These are phyloP conservation scores for Aviceda subcristata DNA, from an alignment of 2,113 vertebrate species.

Conservation along the genomic window DNA sequence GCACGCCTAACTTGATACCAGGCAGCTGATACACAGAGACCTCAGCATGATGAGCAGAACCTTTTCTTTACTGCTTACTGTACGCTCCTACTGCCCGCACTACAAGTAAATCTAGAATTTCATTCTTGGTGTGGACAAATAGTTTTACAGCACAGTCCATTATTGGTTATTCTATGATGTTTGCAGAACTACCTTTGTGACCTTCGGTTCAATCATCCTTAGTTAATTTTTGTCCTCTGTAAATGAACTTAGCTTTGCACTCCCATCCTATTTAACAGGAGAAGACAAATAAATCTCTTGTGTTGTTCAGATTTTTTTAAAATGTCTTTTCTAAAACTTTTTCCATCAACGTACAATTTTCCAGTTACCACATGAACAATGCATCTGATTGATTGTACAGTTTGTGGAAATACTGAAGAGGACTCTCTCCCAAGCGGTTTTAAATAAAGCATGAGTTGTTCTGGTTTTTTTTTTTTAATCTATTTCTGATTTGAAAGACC, in stretches of 20 bases:
- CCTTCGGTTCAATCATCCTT: not conserved
- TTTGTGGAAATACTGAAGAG: not conserved
- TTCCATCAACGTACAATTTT: not conserved
- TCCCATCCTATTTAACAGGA: not conserved
- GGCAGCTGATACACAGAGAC: not conserved
- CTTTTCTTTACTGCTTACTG: not conserved
- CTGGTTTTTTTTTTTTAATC: not conserved
- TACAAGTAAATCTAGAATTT: not conserved
- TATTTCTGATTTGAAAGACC: not conserved
- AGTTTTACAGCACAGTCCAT: not conserved
- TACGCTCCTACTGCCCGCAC: not conserved
- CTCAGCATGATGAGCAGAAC: not conserved
- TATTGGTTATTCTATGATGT: not conserved
- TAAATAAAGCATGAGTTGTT: not conserved
- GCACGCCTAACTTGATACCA: accelerated
- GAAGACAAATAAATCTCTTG: not conserved
- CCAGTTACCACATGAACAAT: not conserved
- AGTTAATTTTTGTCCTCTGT: not conserved
- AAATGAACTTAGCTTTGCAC: not conserved
- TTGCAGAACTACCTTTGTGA: not conserved
- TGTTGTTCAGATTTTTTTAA: not conserved
- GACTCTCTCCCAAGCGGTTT: not conserved
- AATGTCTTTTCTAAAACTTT: not conserved
- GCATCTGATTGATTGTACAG: not conserved
- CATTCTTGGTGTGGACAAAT: no score